These are phyloP conservation scores for Chionomys nivalis DNA, from an alignment of 2,113 vertebrate genomes.

Conservation along the genomic window DNA sequence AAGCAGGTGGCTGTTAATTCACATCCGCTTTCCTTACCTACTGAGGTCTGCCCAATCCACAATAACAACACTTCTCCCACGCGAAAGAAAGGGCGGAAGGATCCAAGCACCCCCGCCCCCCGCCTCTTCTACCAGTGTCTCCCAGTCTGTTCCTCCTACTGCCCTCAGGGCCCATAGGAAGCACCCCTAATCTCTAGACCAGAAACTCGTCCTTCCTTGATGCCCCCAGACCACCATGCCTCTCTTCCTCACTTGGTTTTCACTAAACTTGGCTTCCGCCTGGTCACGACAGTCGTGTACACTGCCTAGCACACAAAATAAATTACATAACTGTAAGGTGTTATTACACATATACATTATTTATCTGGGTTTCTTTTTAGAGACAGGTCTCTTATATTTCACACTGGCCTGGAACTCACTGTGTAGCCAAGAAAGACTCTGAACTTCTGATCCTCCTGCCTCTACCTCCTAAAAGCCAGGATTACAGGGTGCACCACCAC, in stretches of 20 bases:
- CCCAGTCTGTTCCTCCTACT: neutral
- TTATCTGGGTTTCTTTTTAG: neutral
- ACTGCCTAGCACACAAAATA: neutral
- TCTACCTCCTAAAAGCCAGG: neutral
- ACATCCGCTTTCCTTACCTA: neutral
- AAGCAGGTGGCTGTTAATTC: neutral
- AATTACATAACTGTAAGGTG: neutral
- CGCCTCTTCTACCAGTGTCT: neutral
- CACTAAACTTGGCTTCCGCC: neutral
- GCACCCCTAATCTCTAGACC: neutral
- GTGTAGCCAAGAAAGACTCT: neutral
- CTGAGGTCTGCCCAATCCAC: neutral
- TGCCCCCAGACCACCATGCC: neutral
- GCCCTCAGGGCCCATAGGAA: neutral
- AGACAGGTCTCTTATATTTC: neutral
- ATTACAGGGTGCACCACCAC: neutral
- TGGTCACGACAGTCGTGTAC: neutral
- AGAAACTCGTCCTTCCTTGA: neutral
- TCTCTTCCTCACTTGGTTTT: neutral
- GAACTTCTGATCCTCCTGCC: neutral
- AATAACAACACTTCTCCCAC: neutral
- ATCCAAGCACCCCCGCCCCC: accelerated
- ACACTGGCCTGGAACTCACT: neutral
- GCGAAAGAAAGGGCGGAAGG: neutral
- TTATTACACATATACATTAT: neutral